These are phyloP conservation scores for Notoglanidium macrostoma DNA, from an alignment of 2,797 vertebrate genomes.

Conservation along the genomic window DNA sequence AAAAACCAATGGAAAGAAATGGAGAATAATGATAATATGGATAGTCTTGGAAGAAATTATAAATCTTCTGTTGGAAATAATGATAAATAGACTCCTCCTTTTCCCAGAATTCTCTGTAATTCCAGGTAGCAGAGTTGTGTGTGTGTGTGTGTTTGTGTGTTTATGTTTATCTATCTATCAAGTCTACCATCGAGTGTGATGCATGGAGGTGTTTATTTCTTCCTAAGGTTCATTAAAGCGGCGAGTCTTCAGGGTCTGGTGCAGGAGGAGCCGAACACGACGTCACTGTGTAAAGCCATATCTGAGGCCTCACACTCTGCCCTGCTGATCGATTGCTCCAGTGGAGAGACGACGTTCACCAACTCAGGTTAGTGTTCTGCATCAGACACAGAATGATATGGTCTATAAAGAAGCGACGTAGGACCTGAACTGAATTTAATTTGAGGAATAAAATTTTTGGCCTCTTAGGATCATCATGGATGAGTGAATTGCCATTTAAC, in stretches of 20 bases:
- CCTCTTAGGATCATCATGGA: neutral
- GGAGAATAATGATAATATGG: neutral
- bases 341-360: constrained; percentile 76
- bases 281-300: constrained; percentile 85
- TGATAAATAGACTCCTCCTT: neutral
- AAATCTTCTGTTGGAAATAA: neutral
- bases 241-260: constrained; percentile 92
- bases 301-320: constrained; percentile 79
- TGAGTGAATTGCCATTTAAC: neutral
- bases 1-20: neutral
- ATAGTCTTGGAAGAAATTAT: neutral
- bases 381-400: neutral
- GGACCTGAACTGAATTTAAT: neutral
- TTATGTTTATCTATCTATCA: neutral
- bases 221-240: constrained; percentile 88
- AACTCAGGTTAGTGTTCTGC: constrained; percentile 76
- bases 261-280: constrained; percentile 85
- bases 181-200: neutral
- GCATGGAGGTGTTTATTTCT: neutral
- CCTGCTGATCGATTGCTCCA: constrained; percentile 83
- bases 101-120: neutral
- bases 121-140: neutral
- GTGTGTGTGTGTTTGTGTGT: neutral
- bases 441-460: neutral
- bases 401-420: neutral